A percentile compares a stretch with the other conserved stretches of the same genome.
Evolutionary conservation across 2,888 invertebrate species (phyloP).

Genomic region (Drosophila meridionalis): DNA sequence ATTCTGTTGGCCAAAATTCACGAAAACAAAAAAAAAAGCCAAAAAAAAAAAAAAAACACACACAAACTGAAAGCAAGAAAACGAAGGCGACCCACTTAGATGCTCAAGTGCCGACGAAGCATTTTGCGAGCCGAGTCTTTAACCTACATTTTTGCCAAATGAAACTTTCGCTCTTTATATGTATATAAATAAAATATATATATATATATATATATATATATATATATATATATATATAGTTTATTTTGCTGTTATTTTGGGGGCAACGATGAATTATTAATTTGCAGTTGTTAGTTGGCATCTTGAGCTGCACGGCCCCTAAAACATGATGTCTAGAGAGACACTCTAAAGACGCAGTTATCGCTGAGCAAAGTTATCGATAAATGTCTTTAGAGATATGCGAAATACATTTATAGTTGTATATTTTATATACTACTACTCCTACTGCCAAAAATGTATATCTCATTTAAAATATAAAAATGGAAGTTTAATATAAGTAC

Average conservation of each 20-base stretch:
- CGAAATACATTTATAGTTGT: background rate
- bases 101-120: constrained; percentile 72
- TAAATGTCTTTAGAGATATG: background rate
- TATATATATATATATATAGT: constrained; percentile 9
- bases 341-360: background rate
- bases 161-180: constrained; percentile 33
- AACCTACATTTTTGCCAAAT: constrained; percentile 76
- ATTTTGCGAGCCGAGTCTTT: constrained; percentile 57
- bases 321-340: background rate
- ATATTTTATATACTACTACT: no score
- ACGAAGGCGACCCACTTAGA: constrained; percentile 67
- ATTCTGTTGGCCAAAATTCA: constrained; percentile 10
- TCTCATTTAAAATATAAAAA: no score
- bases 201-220: background rate
- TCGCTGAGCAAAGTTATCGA: background rate
- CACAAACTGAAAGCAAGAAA: background rate
- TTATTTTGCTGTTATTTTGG: constrained; percentile 17
- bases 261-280: constrained; percentile 44
- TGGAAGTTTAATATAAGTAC: background rate
- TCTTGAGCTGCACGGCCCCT: constrained; percentile 29
- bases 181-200: background rate
- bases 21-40: background rate
- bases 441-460: no score
- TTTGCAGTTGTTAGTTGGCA: constrained; percentile 42
- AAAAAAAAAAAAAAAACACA: background rate